phyloP scores from a whole-genome alignment of 2,888 invertebrate genomes.

The Xiphydria camelus region DNA sequence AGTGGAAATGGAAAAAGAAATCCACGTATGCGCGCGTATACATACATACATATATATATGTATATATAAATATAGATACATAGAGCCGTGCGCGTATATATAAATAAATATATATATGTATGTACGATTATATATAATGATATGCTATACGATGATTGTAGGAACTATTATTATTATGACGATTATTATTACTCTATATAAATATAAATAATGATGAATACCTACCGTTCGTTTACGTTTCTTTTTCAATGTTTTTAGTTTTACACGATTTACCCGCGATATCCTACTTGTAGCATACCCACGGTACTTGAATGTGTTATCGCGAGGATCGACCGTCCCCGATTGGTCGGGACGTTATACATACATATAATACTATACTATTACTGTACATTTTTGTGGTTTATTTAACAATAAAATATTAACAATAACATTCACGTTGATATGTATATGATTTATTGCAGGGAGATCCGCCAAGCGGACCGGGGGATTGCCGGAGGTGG shows the following conservation, averaged over 20 bases:
- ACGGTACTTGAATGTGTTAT: slow-evolving; percentile 55
- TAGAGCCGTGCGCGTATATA: slow-evolving; percentile 32
- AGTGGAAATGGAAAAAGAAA: slow-evolving; percentile 21
- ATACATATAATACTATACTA: slow-evolving; percentile 51
- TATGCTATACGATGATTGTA: slow-evolving; percentile 46
- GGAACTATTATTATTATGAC: slow-evolving; percentile 37
- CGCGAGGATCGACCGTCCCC: slow-evolving; percentile 45
- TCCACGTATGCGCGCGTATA: slow-evolving; percentile 29
- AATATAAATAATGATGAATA: slow-evolving; percentile 45
- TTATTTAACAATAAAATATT: slow-evolving; percentile 57
- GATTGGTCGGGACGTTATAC: slow-evolving; percentile 34
- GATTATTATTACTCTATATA: slow-evolving; percentile 44
- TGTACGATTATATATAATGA: slow-evolving; percentile 51
- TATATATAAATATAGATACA: slow-evolving; percentile 45
- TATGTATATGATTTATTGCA: too few species aligned
- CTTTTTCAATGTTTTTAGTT: slow-evolving; percentile 20
- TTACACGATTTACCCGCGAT: slow-evolving; percentile 23
- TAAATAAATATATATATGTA: slow-evolving; percentile 50
- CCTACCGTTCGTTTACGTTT: slow-evolving; percentile 28
- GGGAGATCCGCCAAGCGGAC: too few species aligned
- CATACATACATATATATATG: slow-evolving; percentile 50
- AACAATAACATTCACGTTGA: slow-evolving; percentile 46
- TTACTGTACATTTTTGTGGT: slow-evolving; percentile 58
- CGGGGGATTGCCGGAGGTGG: too few species aligned
- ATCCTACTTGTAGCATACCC: slow-evolving; percentile 52